Conservation (phyloP, 2,113 vertebrate species). For the Todiramphus saurophagus region DNA sequence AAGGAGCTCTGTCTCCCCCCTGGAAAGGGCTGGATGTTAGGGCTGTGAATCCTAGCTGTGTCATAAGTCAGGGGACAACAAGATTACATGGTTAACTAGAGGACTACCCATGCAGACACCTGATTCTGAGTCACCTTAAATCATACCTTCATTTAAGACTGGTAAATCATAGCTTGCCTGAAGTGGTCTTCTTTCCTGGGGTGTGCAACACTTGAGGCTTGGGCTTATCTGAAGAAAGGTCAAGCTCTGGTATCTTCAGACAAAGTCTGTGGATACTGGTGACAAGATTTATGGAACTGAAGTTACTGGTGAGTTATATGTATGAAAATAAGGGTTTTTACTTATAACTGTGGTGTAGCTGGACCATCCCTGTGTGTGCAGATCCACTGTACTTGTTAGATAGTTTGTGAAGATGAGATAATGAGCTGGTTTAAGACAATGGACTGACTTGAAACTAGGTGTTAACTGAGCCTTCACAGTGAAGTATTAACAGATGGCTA, state of each 20-base stretch:
- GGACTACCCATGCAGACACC: not conserved
- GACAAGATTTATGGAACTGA: not conserved
- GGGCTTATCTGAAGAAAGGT: not conserved
- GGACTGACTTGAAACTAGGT: not conserved
- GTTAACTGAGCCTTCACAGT: not conserved
- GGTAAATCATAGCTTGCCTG: not conserved
- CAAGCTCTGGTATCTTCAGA: not conserved
- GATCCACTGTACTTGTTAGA: not conserved
- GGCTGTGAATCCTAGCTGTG: not conserved
- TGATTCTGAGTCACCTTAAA: not conserved
- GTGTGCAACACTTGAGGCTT: not conserved
- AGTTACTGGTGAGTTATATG: not conserved
- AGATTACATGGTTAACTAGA: not conserved
- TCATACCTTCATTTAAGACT: not conserved
- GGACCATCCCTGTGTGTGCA: not conserved
- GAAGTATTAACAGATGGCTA: not conserved
- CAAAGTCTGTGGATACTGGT: not conserved
- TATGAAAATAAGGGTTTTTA: not conserved
- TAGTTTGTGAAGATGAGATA: not conserved
- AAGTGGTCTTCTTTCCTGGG: not conserved
- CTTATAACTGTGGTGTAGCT: not conserved
- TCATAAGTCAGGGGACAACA: not conserved
- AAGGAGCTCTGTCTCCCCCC: not conserved
- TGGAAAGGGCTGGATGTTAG: not conserved
- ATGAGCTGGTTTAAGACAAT: not conserved